Evolutionary conservation across 2,888 invertebrate species (phyloP).

Genomic region (Synergus umbraculus): DNA sequence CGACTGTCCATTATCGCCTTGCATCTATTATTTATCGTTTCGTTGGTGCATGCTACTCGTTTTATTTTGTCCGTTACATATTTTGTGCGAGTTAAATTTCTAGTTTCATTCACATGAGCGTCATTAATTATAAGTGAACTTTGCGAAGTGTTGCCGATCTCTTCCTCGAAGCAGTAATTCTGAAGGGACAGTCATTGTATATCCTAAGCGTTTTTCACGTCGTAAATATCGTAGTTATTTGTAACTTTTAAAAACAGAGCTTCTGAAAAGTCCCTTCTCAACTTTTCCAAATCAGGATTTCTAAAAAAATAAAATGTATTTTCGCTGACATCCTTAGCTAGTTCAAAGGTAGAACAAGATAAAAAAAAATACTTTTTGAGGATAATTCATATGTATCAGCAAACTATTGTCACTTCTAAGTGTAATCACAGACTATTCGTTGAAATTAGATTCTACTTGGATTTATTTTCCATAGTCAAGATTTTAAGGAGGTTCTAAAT

Average conservation of each 20-base stretch:
- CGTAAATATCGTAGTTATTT: slow-evolving; percentile 16
- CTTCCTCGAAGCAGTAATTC: slow-evolving; percentile 14
- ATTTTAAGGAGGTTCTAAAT: background rate
- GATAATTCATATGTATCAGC: background rate
- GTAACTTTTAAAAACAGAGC: slow-evolving; percentile 14
- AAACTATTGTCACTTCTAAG: background rate
- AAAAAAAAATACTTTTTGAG: slow-evolving; percentile 17
- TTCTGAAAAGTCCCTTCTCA: slow-evolving; percentile 8
- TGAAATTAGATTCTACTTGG: background rate
- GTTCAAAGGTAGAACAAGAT: slow-evolving; percentile 12
- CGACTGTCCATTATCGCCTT: slow-evolving; percentile 41
- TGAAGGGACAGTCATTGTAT: background rate
- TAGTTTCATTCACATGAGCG: slow-evolving; percentile 15
- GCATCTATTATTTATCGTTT: slow-evolving; percentile 25
- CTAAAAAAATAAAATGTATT: slow-evolving; percentile 36
- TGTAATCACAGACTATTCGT: background rate
- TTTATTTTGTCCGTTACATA: slow-evolving; percentile 6
- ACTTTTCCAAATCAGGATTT: slow-evolving; percentile 11
- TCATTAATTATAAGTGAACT: slow-evolving; percentile 14
- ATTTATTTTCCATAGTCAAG: background rate
- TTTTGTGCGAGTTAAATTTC: slow-evolving; percentile 26
- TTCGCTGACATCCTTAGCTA: slow-evolving; percentile 27
- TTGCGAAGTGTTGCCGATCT: slow-evolving; percentile 29
- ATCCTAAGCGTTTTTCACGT: slow-evolving; percentile 2
- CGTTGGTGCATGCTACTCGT: slow-evolving; percentile 10